Percentiles rank a stretch among this genome's conserved stretches.
Evolutionary conservation across 1,140 invertebrate genomes (phyloP).

Genomic region (Drosophila subobscura): DNA sequence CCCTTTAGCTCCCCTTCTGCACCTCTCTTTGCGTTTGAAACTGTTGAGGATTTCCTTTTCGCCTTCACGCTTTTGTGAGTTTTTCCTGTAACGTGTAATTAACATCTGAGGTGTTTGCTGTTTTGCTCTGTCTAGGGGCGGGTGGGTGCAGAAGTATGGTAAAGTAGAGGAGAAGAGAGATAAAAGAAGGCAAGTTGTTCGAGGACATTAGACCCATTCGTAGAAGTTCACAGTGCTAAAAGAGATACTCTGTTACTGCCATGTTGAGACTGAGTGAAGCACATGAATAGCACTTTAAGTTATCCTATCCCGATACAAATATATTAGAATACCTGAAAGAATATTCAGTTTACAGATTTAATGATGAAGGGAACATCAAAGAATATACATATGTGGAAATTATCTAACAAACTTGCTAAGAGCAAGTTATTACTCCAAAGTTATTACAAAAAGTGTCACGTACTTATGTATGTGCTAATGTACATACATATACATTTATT

Average conservation of each 20-base stretch:
- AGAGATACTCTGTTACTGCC: conserved; percentile 23
- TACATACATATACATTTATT: too few relatives aligned
- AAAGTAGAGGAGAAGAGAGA: background rate
- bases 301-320: too few relatives aligned
- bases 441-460: background rate
- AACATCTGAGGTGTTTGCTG: conserved; percentile 56
- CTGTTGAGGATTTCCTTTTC: conserved; percentile 46
- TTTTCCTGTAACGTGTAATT: conserved; percentile 54
- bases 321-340: too few relatives aligned
- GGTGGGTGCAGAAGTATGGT: too few relatives aligned
- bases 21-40: background rate
- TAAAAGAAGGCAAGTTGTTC: background rate
- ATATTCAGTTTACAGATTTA: too few relatives aligned
- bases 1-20: background rate
- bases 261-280: background rate
- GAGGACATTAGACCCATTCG: conserved; percentile 45
- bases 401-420: too few relatives aligned
- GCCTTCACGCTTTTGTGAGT: conserved; percentile 50
- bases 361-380: too few relatives aligned
- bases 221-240: conserved; percentile 32
- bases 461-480: too few relatives aligned
- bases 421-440: too few relatives aligned
- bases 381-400: too few relatives aligned
- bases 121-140: conserved; percentile 32
- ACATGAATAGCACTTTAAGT: too few relatives aligned